Evolutionary conservation across 2,797 vertebrate genomes (phyloP).

Genomic region (Diplodus sargus): DNA sequence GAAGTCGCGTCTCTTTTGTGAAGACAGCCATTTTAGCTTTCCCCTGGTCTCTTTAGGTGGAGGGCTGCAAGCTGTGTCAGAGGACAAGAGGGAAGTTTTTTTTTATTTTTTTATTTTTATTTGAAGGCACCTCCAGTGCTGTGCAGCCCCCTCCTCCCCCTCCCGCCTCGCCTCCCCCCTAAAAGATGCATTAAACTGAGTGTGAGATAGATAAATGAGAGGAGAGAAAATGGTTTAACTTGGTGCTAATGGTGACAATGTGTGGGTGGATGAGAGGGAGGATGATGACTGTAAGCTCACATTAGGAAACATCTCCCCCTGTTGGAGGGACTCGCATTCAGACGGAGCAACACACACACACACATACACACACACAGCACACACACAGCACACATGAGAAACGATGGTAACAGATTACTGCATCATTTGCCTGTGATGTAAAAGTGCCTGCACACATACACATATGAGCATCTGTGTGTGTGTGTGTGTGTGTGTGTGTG

Average conservation of each 20-base stretch:
- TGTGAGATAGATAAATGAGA: constrained; percentile 70
- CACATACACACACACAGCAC: too few species aligned
- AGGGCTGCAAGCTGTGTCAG: constrained; percentile 33
- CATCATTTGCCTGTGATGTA: constrained; percentile 66
- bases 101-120: neutral
- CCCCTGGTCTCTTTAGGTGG: constrained; percentile 43
- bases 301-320: constrained; percentile 87
- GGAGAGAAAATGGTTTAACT: constrained; percentile 80
- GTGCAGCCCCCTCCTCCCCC: constrained; percentile 23
- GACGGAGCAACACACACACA: constrained; percentile 22
- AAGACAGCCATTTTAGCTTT: constrained; percentile 67
- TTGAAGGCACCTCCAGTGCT: constrained; percentile 49
- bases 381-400: constrained; percentile 45
- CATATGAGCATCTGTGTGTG: constrained; percentile 30
- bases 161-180: neutral
- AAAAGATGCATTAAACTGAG: constrained; percentile 65
- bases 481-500: constrained; percentile 27
- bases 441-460: constrained; percentile 41
- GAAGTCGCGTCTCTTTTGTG: constrained; percentile 26
- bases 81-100: constrained; percentile 42
- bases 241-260: constrained; percentile 77
- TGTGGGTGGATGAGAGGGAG: constrained; percentile 68
- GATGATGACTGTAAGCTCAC: constrained; percentile 68
- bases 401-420: constrained; percentile 58
- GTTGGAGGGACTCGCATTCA: constrained; percentile 74